Conservation (phyloP, 2,888 invertebrate species). For the Pandemis heparana region DNA sequence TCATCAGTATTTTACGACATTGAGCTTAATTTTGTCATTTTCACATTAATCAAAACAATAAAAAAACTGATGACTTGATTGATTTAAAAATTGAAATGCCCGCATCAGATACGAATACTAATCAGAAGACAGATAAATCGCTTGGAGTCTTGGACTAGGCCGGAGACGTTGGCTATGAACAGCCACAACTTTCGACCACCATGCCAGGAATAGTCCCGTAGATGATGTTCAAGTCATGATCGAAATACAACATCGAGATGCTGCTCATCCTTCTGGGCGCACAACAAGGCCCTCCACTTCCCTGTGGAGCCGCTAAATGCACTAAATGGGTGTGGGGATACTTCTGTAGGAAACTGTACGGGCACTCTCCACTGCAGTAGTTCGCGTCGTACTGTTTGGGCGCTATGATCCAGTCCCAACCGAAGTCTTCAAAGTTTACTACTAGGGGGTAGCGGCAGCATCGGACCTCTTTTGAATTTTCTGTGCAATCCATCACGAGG, state of each 20-base stretch:
- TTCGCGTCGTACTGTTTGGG: constrained; percentile 98
- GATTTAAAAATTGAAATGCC: not conserved
- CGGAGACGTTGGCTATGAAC: constrained; percentile 87
- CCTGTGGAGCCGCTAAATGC: constrained; percentile 91
- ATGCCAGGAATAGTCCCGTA: constrained; percentile 96
- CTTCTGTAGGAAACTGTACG: constrained; percentile 93
- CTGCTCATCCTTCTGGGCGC: constrained; percentile 95
- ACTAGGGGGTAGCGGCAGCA: constrained; percentile 98
- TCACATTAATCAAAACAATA: not conserved
- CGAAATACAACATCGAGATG: constrained; percentile 97
- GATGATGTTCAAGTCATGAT: constrained; percentile 94
- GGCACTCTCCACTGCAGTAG: constrained; percentile 98
- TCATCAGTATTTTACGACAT: not conserved
- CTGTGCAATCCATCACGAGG: constrained; percentile 93
- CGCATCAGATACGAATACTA: not conserved
- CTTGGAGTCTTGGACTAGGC: constrained; percentile 59
- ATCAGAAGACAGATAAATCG: constrained; percentile 40
- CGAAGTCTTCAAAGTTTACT: constrained; percentile 97
- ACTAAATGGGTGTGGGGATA: constrained; percentile 96
- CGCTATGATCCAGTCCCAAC: constrained; percentile 99
- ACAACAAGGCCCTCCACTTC: constrained; percentile 96
- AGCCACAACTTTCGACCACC: constrained; percentile 97
- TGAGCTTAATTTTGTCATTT: not conserved
- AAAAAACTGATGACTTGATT: not conserved
- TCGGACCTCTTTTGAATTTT: constrained; percentile 91